phyloP scores from a whole-genome alignment of 1,140 invertebrate genomes.

The Oedothorax gibbosus region DNA sequence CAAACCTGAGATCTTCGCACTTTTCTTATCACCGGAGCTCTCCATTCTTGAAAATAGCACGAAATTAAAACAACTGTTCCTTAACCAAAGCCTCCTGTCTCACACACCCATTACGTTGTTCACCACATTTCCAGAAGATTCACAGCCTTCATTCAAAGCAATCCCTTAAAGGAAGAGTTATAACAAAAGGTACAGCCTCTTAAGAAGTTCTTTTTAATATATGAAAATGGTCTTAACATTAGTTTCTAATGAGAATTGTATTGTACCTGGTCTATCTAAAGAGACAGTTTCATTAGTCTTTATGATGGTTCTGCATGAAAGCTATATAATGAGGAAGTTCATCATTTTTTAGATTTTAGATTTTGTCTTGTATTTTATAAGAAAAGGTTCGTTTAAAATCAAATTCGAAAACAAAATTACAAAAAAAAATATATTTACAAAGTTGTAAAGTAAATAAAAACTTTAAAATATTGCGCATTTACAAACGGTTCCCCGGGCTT shows the following conservation, averaged over 20 bases:
- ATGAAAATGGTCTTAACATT: conserved; percentile 38
- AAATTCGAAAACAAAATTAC: too few species aligned
- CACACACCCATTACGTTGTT: not conserved
- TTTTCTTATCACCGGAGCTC: too few species aligned
- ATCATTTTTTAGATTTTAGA: too few species aligned
- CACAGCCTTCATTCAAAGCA: conserved; percentile 21
- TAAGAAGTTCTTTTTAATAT: conserved; percentile 30
- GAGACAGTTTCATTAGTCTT: conserved; percentile 31
- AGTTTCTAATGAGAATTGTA: conserved; percentile 34
- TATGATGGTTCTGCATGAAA: conserved; percentile 26
- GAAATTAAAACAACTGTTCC: too few species aligned
- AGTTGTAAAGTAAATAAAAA: too few species aligned
- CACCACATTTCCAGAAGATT: conserved; percentile 17
- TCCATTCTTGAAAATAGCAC: too few species aligned
- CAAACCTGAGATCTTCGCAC: too few species aligned
- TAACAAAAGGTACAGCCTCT: not conserved
- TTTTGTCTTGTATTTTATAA: too few species aligned
- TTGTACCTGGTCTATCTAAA: conserved; percentile 25
- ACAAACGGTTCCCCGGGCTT: too few species aligned
- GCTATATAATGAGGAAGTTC: not conserved
- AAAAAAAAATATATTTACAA: too few species aligned
- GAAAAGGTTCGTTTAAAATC: too few species aligned
- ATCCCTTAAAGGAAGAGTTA: conserved; percentile 10
- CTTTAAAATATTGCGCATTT: too few species aligned
- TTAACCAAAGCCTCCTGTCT: not conserved